Percentiles rank a stretch among this genome's conserved stretches.
These are phyloP conservation scores for Poeciliopsis retropinna DNA, from an alignment of 2,113 vertebrate species.

Conservation along the genomic window DNA sequence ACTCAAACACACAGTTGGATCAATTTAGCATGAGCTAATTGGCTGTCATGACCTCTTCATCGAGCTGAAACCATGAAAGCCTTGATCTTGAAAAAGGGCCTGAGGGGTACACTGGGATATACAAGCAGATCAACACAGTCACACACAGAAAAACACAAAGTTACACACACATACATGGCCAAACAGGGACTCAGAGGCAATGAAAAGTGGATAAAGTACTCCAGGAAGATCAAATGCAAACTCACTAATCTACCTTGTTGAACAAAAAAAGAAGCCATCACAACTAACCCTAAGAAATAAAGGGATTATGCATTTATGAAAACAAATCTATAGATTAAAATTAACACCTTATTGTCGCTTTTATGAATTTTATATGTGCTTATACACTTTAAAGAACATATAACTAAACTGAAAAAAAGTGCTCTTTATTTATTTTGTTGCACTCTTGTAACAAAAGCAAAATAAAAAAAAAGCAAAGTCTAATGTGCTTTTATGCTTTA, in stretches of 20 bases:
- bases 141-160: background rate
- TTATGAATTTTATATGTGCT: no score
- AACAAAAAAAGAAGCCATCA: background rate
- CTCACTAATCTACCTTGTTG: constrained; percentile 6
- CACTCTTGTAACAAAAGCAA: no score
- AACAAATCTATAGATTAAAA: no score
- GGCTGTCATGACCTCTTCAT: constrained; percentile 69
- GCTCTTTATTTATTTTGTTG: no score
- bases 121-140: constrained; percentile 32
- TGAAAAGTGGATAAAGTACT: constrained; percentile 11
- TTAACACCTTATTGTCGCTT: no score
- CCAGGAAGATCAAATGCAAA: constrained; percentile 28
- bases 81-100: constrained; percentile 61
- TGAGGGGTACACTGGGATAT: constrained; percentile 41
- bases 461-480: no score
- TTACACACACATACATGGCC: background rate
- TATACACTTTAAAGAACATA: no score
- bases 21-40: constrained; percentile 69
- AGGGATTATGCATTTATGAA: no score
- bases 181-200: background rate
- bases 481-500: no score
- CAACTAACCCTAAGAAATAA: no score
- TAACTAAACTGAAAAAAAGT: no score
- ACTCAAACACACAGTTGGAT: constrained; percentile 40
- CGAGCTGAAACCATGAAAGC: constrained; percentile 51